Evolutionary conservation across 2,797 vertebrate species (phyloP), one percentile per base, ranked within the genome.

Genomic region (Hemitrygon akajei): DNA sequence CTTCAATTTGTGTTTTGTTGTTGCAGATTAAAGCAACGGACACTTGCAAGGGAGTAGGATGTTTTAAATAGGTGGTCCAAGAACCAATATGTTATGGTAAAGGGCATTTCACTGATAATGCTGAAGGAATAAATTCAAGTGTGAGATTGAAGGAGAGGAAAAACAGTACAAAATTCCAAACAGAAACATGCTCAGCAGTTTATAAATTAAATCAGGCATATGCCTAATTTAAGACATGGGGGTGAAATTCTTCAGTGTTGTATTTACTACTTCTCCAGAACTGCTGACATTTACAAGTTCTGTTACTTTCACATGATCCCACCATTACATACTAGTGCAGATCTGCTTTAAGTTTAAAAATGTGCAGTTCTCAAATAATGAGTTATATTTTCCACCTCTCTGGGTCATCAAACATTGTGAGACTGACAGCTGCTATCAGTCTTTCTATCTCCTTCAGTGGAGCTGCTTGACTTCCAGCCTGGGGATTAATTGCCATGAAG

Each of bases 181-280:
- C 25, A 75, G 69, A 92, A 69, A 75, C n/a, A 73, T 71, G 69
- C 37, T 75, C 91, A 92, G 91, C 40, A 37, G 91, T 92, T 92
- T 92, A 27, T 75, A 75, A 92, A 92, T 92, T 40, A 66, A 92
- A 56, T 75, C 66, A 75, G 91, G 40, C 91, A 75, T 75, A 75
- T 1, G 25, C 25, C 37, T 92, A 92, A 92, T 92, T 92, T 92
- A 73, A 92, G 73, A 92, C 91, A 75, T 75, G 25, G 91, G 69
- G 66, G 69, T 25, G 40, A 92, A 92, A 92, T 73, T 73, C 73
- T 75, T 92, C 69, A 75, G 91, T 75, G 16, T 75, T 92, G 30
- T 40, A 73, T 92, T 75, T 92, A 47, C 73, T 92, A 92, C 34
- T 75, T 92, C 71, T 75, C 22, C 91, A 92, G 22, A 73, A 40